These are phyloP conservation scores for Nephrotoma flavescens DNA, from an alignment of 2,888 invertebrate genomes.

Conservation along the genomic window DNA sequence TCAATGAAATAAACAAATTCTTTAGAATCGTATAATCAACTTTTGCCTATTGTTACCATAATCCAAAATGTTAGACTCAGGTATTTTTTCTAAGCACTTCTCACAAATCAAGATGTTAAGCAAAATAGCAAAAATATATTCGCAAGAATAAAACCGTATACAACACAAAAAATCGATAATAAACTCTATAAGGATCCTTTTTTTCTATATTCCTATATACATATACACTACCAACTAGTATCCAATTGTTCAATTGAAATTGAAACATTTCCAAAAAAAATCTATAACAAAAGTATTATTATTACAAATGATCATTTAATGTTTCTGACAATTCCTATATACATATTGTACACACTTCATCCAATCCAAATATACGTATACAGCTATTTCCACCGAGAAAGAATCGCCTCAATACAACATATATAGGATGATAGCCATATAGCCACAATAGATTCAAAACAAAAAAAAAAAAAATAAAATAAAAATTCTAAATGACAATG, in stretches of 20 bases:
- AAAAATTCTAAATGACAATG: not conserved
- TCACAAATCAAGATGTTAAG: not conserved
- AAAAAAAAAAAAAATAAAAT: not conserved
- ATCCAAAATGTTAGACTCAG: not conserved
- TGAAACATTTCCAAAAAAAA: not conserved
- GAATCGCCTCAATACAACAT: not conserved
- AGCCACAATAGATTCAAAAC: not conserved
- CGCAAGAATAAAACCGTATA: not conserved
- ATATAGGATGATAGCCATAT: not conserved
- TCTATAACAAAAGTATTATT: not conserved
- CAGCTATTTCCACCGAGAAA: not conserved
- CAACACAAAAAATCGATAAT: not conserved
- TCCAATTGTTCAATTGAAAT: not conserved
- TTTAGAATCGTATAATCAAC: too few species aligned
- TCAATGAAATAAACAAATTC: too few species aligned
- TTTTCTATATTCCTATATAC: not conserved
- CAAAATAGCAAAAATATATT: not conserved
- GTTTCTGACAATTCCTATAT: conserved; percentile 1
- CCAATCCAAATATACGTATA: not conserved
- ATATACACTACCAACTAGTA: not conserved
- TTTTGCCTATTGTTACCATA: not conserved
- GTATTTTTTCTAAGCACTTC: not conserved
- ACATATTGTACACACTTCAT: not conserved
- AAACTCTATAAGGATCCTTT: not conserved
- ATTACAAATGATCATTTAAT: conserved; percentile 3